Evolutionary conservation across 2,888 invertebrate species (phyloP), one percentile per base, ranked within the genome.

Genomic region (Leptura quadrifasciata): DNA sequence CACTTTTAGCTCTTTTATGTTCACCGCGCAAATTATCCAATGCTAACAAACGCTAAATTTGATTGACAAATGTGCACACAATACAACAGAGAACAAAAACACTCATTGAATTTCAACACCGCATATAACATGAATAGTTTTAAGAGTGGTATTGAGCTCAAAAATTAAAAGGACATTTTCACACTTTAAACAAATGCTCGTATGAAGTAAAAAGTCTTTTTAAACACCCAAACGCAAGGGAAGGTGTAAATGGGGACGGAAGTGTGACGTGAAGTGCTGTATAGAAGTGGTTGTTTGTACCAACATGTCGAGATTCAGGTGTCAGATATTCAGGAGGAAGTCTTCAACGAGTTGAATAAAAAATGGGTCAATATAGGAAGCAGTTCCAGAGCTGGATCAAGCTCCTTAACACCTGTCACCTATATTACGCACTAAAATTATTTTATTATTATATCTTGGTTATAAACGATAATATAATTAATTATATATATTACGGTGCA

Each of bases 81-180:
- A 61, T 47, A 24, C 27, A 24, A 17, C 2, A 17, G 17, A 71
- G 39, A 52, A 61, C 52, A 76, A 71, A 76, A 76, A 73, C 58
- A 27, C 63, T 39, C 63, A 58, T 72, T 58, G 58, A 74, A 57
- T 71, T 57, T 21, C 54, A 39, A 60, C 60, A 57, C 71, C 52
- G 52, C 74, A 72, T 54, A 52, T n/a, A 65, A 55, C 63, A 52
- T 78, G 76, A 78, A 78, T 78, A 65, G 65, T 63, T 69, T 76
- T 65, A 57, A 79, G 78, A 79, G 74, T 77, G 60, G 73, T 76
- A 80, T 79, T 78, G 79, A 80, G 76, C 76, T 69, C 74, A 71
- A 74, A 77, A 78, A 77, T 81, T 79, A 77, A 81, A 81, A 80
- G 80, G 80, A 78, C 78, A 80, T 82, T 81, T 82, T 81, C 79